A percentile compares a stretch with the other conserved stretches of the same genome.
phyloP scores from a whole-genome alignment of 1,140 invertebrate genomes.

The Ridgeia piscesae region DNA sequence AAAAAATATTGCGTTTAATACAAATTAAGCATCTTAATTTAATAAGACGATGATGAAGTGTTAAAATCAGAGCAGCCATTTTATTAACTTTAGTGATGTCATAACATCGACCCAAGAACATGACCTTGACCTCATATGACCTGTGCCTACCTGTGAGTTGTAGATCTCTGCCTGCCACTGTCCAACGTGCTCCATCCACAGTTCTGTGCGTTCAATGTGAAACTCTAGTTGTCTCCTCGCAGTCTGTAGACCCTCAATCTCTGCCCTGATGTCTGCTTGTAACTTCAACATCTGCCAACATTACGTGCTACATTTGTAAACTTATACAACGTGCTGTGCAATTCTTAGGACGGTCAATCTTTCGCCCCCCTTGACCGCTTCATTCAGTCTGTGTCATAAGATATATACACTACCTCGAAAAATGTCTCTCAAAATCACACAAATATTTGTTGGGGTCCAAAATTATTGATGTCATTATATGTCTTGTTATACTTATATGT shows the following conservation, averaged over 20 bases:
- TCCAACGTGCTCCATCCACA: slow-evolving; percentile 85
- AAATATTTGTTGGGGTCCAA: no score
- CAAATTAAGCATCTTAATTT: no score
- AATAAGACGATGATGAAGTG: no score
- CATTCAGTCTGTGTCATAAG: no score
- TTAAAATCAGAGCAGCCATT: neutral
- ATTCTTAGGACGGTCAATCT: no score
- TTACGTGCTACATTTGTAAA: neutral
- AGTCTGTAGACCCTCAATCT: slow-evolving; percentile 76
- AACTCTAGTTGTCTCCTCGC: slow-evolving; percentile 78
- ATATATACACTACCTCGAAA: no score
- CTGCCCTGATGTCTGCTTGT: slow-evolving; percentile 68
- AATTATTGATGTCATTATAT: no score
- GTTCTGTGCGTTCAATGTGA: slow-evolving; percentile 81
- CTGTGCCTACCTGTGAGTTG: slow-evolving; percentile 69
- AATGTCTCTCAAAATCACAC: no score
- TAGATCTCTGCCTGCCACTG: slow-evolving; percentile 81
- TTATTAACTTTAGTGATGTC: neutral
- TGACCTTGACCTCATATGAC: neutral
- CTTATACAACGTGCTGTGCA: neutral
- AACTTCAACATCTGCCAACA: slow-evolving; percentile 42
- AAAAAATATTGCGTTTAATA: no score
- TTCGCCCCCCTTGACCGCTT: no score
- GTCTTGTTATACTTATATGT: no score
- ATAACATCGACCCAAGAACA: neutral